Evolutionary conservation across 2,888 invertebrate species (phyloP), one percentile per base, ranked within the genome.

Genomic region (Scaptomyza tumidula): DNA sequence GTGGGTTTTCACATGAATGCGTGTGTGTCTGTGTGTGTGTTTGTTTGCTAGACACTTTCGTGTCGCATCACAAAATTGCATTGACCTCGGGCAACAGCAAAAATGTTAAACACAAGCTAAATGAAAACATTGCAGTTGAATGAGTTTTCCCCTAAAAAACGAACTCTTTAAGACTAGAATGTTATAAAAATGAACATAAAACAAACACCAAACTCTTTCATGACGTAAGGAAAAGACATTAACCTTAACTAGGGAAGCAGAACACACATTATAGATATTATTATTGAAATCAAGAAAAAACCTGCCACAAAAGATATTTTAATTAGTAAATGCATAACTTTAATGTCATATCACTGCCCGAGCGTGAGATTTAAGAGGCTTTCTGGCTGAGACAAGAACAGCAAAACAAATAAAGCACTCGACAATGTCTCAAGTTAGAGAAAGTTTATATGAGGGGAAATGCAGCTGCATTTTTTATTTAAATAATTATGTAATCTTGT

Each of bases 401-500:
- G 48, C 37, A 52, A 48, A 27, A 50, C 43, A 63, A 52, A 71
- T 54, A 43, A 37, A 44, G 50, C 75, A 71, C 88, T 88, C 79
- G 81, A 86, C 84, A 62, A 62, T 64, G 85, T 86, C 85, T 86
- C 86, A 84, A 88, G 88, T 70, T 37, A 64, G 61, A 54, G 85
- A 85, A 87, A 85, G 82, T 82, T 56, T 59, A 58, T 54, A 54
- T 14, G 29, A 16, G 62, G 58, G 71, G 58, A 69, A 74, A 62
- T 61, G 75, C 66, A 45, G 41, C 58, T 44, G 52, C 55, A 53
- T 80, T 78, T 41, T 41, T 81, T 84, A 77, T 80, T 83, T 77
- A 74, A 84, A 79, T 78, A 86, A 85, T 88, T 88, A 86, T 80
- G 69, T 79, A 88, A 82, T 73, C 77, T 57, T 41, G 37, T 69